phyloP scores from a whole-genome alignment of 64 coral and sea anemone species.

The Pocillopora verrucosa region DNA sequence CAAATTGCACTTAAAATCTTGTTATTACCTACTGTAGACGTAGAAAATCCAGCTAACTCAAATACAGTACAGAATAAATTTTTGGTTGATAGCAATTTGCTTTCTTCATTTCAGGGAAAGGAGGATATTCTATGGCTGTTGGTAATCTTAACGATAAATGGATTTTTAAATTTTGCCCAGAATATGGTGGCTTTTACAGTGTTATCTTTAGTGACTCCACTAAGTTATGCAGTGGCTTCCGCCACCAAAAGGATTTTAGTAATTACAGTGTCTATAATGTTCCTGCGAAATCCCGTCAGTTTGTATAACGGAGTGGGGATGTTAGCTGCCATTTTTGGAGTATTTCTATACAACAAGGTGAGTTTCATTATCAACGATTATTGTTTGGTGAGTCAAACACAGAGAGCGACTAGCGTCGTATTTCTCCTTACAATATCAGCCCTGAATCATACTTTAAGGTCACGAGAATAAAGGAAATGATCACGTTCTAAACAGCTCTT shows the following conservation, averaged over 20 bases:
- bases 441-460: too few relatives aligned
- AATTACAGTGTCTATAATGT: constrained; percentile 82
- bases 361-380: background rate
- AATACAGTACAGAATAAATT: too few relatives aligned
- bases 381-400: background rate
- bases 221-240: constrained; percentile 94
- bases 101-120: constrained; percentile 69
- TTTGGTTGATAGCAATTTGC: background rate
- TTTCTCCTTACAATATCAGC: too few relatives aligned
- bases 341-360: constrained; percentile 97
- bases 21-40: too few relatives aligned
- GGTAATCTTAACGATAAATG: constrained; percentile 78
- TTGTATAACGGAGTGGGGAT: constrained; percentile 78
- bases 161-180: constrained; percentile 92
- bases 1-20: too few relatives aligned
- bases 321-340: constrained; percentile 92
- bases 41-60: too few relatives aligned
- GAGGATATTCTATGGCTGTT: constrained; percentile 82
- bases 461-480: too few relatives aligned
- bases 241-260: constrained; percentile 93
- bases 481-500: too few relatives aligned
- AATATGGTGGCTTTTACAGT: constrained; percentile 99
- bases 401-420: too few relatives aligned
- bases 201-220: constrained; percentile 72
- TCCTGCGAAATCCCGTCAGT: constrained; percentile 92